Conservation (phyloP, 2,113 vertebrate species). For the Rhinogobius similis region DNA sequence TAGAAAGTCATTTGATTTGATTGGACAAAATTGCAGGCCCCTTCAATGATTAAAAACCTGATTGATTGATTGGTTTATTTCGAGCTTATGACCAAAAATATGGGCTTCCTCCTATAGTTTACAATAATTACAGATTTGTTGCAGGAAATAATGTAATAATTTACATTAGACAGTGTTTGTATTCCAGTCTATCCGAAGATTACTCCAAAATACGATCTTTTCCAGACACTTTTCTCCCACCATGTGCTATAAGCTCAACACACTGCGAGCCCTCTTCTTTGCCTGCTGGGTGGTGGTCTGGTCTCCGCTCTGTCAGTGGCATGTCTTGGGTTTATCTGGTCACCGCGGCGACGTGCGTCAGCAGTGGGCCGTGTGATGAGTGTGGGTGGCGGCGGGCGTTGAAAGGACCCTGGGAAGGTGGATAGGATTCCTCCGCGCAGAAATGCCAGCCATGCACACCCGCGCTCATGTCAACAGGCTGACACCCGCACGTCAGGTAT, state of each 20-base stretch:
- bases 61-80: too few species aligned
- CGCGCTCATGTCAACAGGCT: slow-evolving; percentile 24
- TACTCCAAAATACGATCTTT: too few species aligned
- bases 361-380: slow-evolving; percentile 40
- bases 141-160: too few species aligned
- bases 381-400: slow-evolving; percentile 42
- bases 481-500: slow-evolving; percentile 24
- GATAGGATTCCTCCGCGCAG: slow-evolving; percentile 52
- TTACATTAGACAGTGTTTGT: too few species aligned
- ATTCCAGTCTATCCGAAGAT: too few species aligned
- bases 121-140: too few species aligned
- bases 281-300: slow-evolving; percentile 25
- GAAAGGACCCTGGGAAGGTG: slow-evolving; percentile 47
- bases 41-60: too few species aligned
- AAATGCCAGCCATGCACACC: slow-evolving; percentile 41
- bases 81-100: too few species aligned
- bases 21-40: too few species aligned
- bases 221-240: too few species aligned
- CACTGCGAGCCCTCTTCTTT: background rate
- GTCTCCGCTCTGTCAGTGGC: slow-evolving; percentile 37
- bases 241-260: background rate
- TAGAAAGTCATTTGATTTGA: too few species aligned
- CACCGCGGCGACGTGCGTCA: slow-evolving; percentile 60
- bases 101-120: too few species aligned
- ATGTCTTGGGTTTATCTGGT: slow-evolving; percentile 51